These are phyloP conservation scores for Heliconius erato DNA, from an alignment of 2,888 invertebrate species.

Conservation along the genomic window DNA sequence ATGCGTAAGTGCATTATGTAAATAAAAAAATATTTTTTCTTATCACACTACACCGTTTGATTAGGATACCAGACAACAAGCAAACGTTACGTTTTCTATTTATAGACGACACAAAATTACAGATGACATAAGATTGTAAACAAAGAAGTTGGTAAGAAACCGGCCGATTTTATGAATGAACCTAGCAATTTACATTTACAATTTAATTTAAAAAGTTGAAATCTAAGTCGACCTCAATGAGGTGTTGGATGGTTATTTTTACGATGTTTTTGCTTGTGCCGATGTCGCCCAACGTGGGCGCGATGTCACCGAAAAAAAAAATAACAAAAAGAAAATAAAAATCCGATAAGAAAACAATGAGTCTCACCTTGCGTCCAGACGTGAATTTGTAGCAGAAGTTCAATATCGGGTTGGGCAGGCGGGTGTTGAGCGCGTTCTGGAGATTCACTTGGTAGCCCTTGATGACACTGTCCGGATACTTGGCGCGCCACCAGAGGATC, in stretches of 20 bases:
- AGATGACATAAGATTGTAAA: neutral
- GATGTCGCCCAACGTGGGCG: neutral
- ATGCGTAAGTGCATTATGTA: neutral
- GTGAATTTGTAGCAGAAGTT: conserved; percentile 96
- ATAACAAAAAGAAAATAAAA: neutral
- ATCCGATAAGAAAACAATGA: neutral
- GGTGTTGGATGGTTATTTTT: neutral
- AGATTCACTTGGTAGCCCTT: conserved; percentile 97
- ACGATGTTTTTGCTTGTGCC: conserved; percentile 23
- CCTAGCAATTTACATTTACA: neutral
- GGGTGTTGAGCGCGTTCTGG: conserved; percentile 94
- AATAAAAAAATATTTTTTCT: neutral
- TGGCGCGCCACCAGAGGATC: conserved; percentile 95
- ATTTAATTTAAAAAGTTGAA: neutral
- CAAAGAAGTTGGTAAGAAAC: neutral
- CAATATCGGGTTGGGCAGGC: conserved; percentile 94
- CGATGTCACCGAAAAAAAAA: neutral
- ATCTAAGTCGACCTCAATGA: neutral
- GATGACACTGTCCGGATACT: conserved; percentile 94
- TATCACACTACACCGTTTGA: neutral
- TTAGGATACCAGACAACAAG: neutral
- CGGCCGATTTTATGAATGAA: neutral
- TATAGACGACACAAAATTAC: neutral
- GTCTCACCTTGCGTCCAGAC: conserved; percentile 92
- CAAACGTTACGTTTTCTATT: conserved; percentile 2